A percentile compares a stretch with the other conserved stretches of the same genome.
These are phyloP conservation scores for Anagyrus pseudococci DNA, from an alignment of 2,888 invertebrate genomes.

Conservation along the genomic window DNA sequence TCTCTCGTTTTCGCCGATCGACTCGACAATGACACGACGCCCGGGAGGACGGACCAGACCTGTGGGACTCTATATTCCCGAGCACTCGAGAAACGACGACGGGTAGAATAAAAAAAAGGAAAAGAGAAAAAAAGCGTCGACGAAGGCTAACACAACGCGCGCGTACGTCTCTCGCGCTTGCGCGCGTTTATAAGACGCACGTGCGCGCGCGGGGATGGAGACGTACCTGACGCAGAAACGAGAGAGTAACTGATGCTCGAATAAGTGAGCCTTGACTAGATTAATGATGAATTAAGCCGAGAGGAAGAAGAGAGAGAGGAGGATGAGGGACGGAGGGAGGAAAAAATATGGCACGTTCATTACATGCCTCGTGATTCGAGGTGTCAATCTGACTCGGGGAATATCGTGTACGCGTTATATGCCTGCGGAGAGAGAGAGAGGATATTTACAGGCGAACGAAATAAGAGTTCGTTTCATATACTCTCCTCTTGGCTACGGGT, in stretches of 20 bases:
- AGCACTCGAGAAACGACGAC: too few relatives aligned
- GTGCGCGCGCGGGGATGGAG: background rate
- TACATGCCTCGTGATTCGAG: slow-evolving; percentile 29
- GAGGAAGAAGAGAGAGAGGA: background rate
- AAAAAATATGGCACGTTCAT: slow-evolving; percentile 27
- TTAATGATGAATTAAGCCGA: slow-evolving; percentile 32
- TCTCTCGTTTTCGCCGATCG: background rate
- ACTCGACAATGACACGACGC: slow-evolving; percentile 22
- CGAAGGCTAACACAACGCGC: too few relatives aligned
- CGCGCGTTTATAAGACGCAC: background rate
- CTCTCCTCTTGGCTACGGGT: background rate
- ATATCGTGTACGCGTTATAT: background rate
- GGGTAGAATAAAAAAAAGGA: too few relatives aligned
- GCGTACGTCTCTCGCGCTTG: background rate
- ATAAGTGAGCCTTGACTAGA: slow-evolving; percentile 28
- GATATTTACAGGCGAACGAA: background rate
- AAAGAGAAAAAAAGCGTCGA: too few relatives aligned
- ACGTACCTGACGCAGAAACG: slow-evolving; percentile 1
- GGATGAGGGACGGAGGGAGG: background rate
- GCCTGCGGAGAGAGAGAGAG: too few relatives aligned
- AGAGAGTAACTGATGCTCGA: slow-evolving; percentile 24
- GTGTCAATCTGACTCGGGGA: slow-evolving; percentile 30
- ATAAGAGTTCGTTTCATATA: slow-evolving; percentile 28
- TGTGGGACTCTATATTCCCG: background rate
- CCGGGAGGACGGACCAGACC: background rate